phyloP scores from a whole-genome alignment of 2,888 invertebrate genomes.

The Euspilapteryx auroguttella region DNA sequence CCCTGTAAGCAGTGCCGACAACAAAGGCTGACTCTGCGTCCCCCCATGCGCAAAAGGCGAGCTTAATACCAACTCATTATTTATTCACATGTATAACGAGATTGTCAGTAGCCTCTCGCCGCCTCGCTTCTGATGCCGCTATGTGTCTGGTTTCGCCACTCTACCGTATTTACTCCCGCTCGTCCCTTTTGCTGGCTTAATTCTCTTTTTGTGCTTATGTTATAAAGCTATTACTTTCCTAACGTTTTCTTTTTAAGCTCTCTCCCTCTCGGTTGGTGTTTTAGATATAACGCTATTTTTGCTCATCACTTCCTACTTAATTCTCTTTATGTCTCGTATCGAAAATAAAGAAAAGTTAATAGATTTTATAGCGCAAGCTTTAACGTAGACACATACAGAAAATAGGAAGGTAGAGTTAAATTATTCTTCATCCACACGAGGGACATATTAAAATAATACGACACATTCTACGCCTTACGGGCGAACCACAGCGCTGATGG shows the following conservation, averaged over 20 bases:
- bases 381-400: no score
- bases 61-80: conserved; percentile 54
- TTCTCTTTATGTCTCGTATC: no score
- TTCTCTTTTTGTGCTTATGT: conserved; percentile 27
- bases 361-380: no score
- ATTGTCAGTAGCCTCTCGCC: conserved; percentile 43
- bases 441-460: no score
- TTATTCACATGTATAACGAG: conserved; percentile 58
- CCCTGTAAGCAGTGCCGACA: conserved; percentile 41
- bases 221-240: conserved; percentile 36
- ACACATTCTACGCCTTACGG: no score
- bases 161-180: conserved; percentile 33
- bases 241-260: conserved; percentile 25
- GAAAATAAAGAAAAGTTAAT: no score
- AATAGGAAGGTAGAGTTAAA: no score
- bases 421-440: no score
- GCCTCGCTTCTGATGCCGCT: conserved; percentile 17
- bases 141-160: conserved; percentile 21
- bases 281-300: no score
- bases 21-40: conserved; percentile 12
- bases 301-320: no score
- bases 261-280: no score
- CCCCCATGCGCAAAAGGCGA: conserved; percentile 26
- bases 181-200: conserved; percentile 31
- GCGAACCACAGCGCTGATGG: no score